Evolutionary conservation across 23 tunicate species (phyloP).

Genomic region (Ascidia mentula): DNA sequence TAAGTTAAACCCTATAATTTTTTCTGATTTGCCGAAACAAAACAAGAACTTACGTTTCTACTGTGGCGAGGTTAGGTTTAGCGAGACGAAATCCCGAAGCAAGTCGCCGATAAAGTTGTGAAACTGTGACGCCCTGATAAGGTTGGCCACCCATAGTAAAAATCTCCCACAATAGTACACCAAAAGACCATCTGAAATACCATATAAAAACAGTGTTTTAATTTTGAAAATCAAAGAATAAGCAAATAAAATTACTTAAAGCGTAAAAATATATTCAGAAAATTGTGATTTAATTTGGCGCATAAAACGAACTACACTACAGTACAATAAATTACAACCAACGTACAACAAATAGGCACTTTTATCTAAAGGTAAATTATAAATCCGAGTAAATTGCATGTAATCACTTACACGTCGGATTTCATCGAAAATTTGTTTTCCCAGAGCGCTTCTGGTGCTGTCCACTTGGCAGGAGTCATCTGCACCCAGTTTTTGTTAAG

Average conservation of each 20-base stretch:
- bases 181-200: conserved; percentile 64
- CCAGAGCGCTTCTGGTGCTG: conserved; percentile 83
- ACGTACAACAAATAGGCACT: no score
- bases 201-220: not conserved
- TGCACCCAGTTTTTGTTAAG: no score
- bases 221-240: not conserved
- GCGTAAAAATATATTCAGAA: not conserved
- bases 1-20: no score
- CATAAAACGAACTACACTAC: not conserved
- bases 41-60: conserved; percentile 10
- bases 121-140: conserved; percentile 41
- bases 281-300: not conserved
- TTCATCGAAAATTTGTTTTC: conserved; percentile 56
- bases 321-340: no score
- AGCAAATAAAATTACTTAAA: not conserved
- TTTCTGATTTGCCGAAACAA: not conserved
- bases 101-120: conserved; percentile 34
- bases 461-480: conserved; percentile 93
- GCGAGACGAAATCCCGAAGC: conserved; percentile 47
- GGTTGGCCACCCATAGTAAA: conserved; percentile 68
- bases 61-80: conserved; percentile 48
- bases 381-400: no score
- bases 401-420: conserved; percentile 83
- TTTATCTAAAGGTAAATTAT: no score
- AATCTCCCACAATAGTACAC: conserved; percentile 75